Evolutionary conservation across 2,113 vertebrate species (phyloP).

Genomic region (Columba janthina): DNA sequence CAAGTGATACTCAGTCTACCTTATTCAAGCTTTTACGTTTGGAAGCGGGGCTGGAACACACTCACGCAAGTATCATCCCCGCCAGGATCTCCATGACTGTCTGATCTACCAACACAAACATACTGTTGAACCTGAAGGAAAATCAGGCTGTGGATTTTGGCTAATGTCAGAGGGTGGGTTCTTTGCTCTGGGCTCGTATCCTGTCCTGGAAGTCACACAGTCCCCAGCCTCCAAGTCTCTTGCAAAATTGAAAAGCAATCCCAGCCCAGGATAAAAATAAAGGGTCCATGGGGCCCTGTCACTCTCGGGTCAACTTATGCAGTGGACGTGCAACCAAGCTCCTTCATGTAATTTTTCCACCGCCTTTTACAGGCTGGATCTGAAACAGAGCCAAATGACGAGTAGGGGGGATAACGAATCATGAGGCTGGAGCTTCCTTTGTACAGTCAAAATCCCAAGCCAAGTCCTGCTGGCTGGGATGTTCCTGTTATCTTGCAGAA

Average conservation of each 20-base stretch:
- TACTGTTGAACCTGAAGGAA: background rate
- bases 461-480: background rate
- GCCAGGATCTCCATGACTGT: background rate
- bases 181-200: background rate
- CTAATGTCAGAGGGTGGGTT: background rate
- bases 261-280: constrained; percentile 1
- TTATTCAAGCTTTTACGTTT: background rate
- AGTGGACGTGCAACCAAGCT: background rate
- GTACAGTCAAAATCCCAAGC: background rate
- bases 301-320: constrained; percentile 5
- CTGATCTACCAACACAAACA: background rate
- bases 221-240: background rate
- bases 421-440: background rate
- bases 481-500: background rate
- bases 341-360: background rate
- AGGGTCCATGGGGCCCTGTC: constrained; percentile 2
- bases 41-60: background rate
- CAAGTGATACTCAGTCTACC: background rate
- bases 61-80: background rate
- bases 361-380: background rate
- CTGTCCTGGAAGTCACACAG: constrained; percentile 17
- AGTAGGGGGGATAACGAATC: background rate
- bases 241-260: background rate
- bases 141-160: constrained; percentile 10
- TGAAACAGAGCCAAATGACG: background rate